These are phyloP conservation scores for Drepanosiphum platanoidis DNA, from an alignment of 2,888 invertebrate species.

Conservation along the genomic window DNA sequence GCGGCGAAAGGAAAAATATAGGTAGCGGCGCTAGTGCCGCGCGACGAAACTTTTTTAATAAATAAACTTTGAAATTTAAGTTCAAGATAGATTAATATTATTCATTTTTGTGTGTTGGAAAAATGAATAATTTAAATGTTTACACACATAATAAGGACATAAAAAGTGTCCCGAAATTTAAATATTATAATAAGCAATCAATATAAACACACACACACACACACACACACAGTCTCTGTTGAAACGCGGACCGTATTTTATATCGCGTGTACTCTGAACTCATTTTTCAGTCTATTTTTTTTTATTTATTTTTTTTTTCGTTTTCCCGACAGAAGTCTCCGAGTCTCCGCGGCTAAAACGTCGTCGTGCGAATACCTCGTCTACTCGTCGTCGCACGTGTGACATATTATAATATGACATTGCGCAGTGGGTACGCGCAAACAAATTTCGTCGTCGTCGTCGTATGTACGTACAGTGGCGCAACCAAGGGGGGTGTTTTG, in stretches of 20 bases:
- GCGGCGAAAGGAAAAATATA: neutral
- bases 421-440: no score
- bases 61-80: slow-evolving; percentile 10
- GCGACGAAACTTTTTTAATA: slow-evolving; percentile 11
- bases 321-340: no score
- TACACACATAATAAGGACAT: neutral
- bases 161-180: neutral
- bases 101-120: neutral
- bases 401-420: no score
- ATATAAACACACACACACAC: no score
- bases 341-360: no score
- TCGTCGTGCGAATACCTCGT: no score
- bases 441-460: no score
- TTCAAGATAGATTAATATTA: neutral
- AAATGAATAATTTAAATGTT: slow-evolving; percentile 10
- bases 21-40: neutral
- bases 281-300: neutral
- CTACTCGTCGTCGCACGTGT: no score
- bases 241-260: neutral
- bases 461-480: no score
- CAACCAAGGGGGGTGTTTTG: no score
- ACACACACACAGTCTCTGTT: neutral
- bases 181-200: neutral
- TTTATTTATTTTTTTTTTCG: no score
- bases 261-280: neutral